A percentile compares a stretch with the other conserved stretches of the same genome.
Conservation (phyloP, 92 coral and sea anemone species). For the Pocillopora meandrina region DNA sequence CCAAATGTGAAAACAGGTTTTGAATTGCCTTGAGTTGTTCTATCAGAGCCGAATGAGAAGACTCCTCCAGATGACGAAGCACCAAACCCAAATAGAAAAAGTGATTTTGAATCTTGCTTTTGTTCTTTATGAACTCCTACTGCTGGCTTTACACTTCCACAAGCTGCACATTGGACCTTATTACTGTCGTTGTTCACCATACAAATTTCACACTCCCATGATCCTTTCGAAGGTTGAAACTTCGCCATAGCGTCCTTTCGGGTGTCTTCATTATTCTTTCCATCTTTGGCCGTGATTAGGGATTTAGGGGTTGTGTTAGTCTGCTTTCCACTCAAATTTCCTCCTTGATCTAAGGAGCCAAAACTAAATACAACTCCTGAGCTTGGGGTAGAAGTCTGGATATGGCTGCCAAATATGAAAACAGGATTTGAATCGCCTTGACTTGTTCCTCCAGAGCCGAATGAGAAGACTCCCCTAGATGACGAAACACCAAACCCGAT, state of each 20-base stretch:
- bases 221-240: slow-evolving; percentile 47
- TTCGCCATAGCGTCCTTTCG: too few species aligned
- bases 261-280: too few species aligned
- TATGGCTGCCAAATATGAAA: too few species aligned
- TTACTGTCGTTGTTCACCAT: slow-evolving; percentile 43
- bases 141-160: slow-evolving; percentile 44
- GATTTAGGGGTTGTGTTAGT: too few species aligned
- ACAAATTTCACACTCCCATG: slow-evolving; percentile 70
- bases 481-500: background rate
- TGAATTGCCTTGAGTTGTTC: background rate
- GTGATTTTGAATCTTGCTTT: background rate
- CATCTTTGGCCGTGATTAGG: too few species aligned
- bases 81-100: background rate
- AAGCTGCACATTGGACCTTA: slow-evolving; percentile 56
- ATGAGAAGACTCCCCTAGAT: background rate
- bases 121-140: background rate
- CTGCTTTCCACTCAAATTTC: too few species aligned
- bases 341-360: too few species aligned
- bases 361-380: too few species aligned
- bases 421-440: background rate
- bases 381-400: too few species aligned
- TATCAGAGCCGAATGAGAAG: background rate
- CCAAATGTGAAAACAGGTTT: background rate
- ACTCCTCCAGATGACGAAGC: background rate
- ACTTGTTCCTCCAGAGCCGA: background rate